Evolutionary conservation across 37 sponge, comb jelly and placozoan genomes (phyloP).

Genomic region (Crambe crambe): DNA sequence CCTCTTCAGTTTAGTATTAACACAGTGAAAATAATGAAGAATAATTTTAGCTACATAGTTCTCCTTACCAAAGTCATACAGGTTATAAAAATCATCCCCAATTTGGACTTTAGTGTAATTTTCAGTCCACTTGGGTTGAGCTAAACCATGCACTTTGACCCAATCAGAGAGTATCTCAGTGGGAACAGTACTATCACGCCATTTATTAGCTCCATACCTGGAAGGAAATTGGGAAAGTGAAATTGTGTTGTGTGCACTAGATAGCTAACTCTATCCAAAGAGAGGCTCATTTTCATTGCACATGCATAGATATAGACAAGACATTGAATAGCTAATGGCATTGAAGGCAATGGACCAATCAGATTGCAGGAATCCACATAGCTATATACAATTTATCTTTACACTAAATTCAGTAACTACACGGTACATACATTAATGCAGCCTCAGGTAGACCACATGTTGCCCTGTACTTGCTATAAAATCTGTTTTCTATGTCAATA

Average conservation of each 20-base stretch:
- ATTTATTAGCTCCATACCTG: constrained; percentile 38
- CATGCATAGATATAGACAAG: too few relatives aligned
- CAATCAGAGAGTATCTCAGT: constrained; percentile 48
- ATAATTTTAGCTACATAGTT: not conserved
- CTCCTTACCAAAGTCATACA: constrained; percentile 64
- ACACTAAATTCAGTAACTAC: too few relatives aligned
- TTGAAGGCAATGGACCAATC: too few relatives aligned
- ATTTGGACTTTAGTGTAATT: constrained; percentile 19
- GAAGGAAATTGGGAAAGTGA: too few relatives aligned
- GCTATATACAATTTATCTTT: too few relatives aligned
- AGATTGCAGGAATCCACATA: too few relatives aligned
- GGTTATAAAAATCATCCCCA: constrained; percentile 37
- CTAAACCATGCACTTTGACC: constrained; percentile 39
- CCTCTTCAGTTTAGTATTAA: too few relatives aligned
- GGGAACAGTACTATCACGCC: constrained; percentile 29
- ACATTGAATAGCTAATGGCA: too few relatives aligned
- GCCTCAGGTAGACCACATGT: constrained; percentile 63
- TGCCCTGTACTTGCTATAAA: constrained; percentile 63
- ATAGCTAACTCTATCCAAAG: too few relatives aligned
- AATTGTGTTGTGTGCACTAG: too few relatives aligned
- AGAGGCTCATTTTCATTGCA: too few relatives aligned
- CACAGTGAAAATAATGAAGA: not conserved
- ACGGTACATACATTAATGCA: constrained; percentile 24
- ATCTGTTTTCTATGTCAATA: constrained; percentile 89
- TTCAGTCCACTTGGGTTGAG: constrained; percentile 44